These are phyloP conservation scores for Dendroctonus ponderosae DNA, from an alignment of 1,140 invertebrate species.

Conservation along the genomic window DNA sequence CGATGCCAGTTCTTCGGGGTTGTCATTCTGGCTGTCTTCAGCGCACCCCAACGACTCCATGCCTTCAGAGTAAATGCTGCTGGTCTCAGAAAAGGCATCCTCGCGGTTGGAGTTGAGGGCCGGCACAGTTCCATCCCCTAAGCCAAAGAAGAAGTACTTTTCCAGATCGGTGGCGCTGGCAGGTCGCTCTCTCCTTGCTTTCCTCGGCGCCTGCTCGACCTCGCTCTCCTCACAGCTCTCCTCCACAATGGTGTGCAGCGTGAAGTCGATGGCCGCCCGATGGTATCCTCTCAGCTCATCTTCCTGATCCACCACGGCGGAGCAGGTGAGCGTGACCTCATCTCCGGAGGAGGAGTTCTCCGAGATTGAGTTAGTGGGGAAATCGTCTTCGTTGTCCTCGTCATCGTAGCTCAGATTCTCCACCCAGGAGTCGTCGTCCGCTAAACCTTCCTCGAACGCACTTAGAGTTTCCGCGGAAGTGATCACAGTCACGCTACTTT, in stretches of 20 bases:
- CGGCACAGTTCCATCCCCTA: constrained; percentile 66
- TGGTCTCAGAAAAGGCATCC: constrained; percentile 82
- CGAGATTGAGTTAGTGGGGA: constrained; percentile 56
- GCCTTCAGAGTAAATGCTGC: constrained; percentile 82
- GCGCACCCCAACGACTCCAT: constrained; percentile 65
- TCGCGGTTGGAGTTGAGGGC: constrained; percentile 55
- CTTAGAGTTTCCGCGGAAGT: constrained; percentile 64
- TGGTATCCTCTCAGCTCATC: constrained; percentile 80
- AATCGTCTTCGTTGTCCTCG: constrained; percentile 62
- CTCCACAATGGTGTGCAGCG: constrained; percentile 89
- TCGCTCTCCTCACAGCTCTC: constrained; percentile 91
- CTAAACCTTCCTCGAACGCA: constrained; percentile 75
- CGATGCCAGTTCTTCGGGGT: constrained; percentile 72
- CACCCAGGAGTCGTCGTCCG: constrained; percentile 85
- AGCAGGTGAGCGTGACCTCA: constrained; percentile 55
- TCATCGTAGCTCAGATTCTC: constrained; percentile 78
- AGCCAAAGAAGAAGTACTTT: constrained; percentile 86
- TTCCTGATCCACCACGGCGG: constrained; percentile 64
- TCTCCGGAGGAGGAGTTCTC: constrained; percentile 61
- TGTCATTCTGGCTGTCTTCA: constrained; percentile 54
- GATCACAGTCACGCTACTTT: constrained; percentile 60
- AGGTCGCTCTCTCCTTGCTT: constrained; percentile 58
- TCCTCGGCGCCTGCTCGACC: constrained; percentile 62
- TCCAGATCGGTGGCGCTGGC: constrained; percentile 80
- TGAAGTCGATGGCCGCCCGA: constrained; percentile 80